These are phyloP conservation scores for Neostethus bicornis DNA, from an alignment of 2,797 vertebrate species.

Conservation along the genomic window DNA sequence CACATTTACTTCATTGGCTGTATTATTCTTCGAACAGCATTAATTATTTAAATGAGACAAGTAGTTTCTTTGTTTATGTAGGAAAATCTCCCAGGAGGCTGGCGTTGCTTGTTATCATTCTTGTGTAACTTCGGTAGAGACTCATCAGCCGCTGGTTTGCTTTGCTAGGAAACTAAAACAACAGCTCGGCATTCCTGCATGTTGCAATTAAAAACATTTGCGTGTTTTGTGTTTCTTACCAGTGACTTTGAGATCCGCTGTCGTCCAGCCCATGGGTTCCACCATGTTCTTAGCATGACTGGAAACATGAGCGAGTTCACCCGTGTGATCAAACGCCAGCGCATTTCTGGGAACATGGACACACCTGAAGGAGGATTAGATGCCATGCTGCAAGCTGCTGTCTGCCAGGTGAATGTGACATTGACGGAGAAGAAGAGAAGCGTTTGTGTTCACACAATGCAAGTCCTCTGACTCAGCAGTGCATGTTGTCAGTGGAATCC, in stretches of 20 bases:
- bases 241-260: conserved; percentile 92
- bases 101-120: conserved; percentile 1
- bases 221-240: conserved; percentile 25
- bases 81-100: neutral
- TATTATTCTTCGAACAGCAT: neutral
- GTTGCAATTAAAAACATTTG: conserved; percentile 13
- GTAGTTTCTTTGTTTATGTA: neutral
- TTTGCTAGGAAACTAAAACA: conserved; percentile 19
- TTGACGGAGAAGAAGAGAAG: conserved; percentile 27
- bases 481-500: conserved; percentile 46
- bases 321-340: conserved; percentile 89
- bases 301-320: conserved; percentile 94
- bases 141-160: conserved; percentile 15
- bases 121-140: conserved; percentile 22
- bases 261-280: conserved; percentile 93
- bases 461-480: conserved; percentile 56
- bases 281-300: conserved; percentile 91
- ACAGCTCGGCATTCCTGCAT: conserved; percentile 16
- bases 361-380: conserved; percentile 96
- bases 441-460: conserved; percentile 37
- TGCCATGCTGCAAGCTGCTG: conserved; percentile 94
- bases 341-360: conserved; percentile 97
- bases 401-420: conserved; percentile 87
- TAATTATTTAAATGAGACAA: neutral
- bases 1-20: neutral